A percentile compares a stretch with the other conserved stretches of the same genome.
These are phyloP conservation scores for Eubucco bourcierii DNA, from an alignment of 2,113 vertebrate genomes.

Conservation along the genomic window DNA sequence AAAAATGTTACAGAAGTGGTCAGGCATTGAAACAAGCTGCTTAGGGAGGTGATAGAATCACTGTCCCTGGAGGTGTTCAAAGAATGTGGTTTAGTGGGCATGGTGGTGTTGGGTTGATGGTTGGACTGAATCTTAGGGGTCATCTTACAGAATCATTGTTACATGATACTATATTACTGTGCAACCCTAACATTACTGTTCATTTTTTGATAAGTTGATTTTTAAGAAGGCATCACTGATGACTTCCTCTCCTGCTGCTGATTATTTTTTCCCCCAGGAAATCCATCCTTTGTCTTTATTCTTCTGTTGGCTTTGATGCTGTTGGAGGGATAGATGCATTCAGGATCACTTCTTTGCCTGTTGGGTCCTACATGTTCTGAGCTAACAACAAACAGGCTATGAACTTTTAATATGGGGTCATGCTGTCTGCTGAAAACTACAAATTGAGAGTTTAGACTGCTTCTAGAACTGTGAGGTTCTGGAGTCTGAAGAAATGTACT, in stretches of 20 bases:
- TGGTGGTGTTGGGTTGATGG: too few species aligned
- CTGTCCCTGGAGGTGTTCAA: too few species aligned
- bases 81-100: too few species aligned
- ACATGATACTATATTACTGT: too few species aligned
- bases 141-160: background rate
- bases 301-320: background rate
- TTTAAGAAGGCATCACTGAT: background rate
- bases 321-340: background rate
- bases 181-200: background rate
- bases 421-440: background rate
- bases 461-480: background rate
- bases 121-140: too few species aligned
- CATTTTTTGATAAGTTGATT: background rate
- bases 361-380: background rate
- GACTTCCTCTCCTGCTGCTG: background rate
- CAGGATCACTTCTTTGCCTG: accelerated
- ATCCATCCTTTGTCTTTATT: background rate
- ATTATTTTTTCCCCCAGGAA: background rate
- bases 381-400: background rate
- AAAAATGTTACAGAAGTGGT: too few species aligned
- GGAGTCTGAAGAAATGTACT: background rate
- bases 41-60: too few species aligned
- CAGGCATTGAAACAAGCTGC: too few species aligned
- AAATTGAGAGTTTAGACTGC: background rate
- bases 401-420: accelerated